phyloP scores from a whole-genome alignment of 92 coral and sea anemone species.

The Porites rus region DNA sequence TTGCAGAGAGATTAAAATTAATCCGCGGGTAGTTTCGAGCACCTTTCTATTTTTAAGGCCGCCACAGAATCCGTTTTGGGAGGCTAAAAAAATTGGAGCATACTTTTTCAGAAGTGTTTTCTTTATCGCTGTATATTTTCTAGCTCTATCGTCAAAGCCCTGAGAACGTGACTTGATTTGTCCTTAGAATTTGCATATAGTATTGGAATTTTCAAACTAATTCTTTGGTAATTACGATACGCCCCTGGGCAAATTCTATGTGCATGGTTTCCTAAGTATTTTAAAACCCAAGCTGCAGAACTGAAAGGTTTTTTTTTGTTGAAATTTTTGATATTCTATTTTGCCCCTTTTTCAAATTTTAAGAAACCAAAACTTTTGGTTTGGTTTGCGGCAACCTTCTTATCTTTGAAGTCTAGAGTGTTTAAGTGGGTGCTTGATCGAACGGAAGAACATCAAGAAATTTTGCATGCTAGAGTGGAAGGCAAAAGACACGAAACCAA shows the following conservation, averaged over 20 bases:
- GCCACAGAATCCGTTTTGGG: neutral
- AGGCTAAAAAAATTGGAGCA: neutral
- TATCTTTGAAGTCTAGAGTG: constrained; percentile 41
- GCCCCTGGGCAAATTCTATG: constrained; percentile 13
- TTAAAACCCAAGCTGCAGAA: neutral
- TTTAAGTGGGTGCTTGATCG: constrained; percentile 29
- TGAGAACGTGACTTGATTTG: neutral
- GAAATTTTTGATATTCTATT: neutral
- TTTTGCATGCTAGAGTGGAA: constrained; percentile 36
- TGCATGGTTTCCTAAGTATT: neutral
- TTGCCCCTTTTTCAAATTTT: too few species aligned
- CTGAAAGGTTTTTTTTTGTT: too few species aligned
- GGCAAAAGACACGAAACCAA: constrained; percentile 43
- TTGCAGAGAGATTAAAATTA: neutral
- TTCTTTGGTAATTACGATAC: neutral
- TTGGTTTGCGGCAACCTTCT: neutral
- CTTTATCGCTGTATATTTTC: neutral
- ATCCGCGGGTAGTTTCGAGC: neutral
- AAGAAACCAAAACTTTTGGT: too few species aligned
- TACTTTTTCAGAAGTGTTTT: neutral
- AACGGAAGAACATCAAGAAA: constrained; percentile 26
- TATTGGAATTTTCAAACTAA: constrained; percentile 37
- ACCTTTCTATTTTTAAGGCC: neutral
- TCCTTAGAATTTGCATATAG: constrained; percentile 15
- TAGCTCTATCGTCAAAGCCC: neutral